Evolutionary conservation across 2,113 vertebrate genomes (phyloP), one percentile per base, ranked within the genome.

Genomic region (Sinocyclocheilus rhinocerous): DNA sequence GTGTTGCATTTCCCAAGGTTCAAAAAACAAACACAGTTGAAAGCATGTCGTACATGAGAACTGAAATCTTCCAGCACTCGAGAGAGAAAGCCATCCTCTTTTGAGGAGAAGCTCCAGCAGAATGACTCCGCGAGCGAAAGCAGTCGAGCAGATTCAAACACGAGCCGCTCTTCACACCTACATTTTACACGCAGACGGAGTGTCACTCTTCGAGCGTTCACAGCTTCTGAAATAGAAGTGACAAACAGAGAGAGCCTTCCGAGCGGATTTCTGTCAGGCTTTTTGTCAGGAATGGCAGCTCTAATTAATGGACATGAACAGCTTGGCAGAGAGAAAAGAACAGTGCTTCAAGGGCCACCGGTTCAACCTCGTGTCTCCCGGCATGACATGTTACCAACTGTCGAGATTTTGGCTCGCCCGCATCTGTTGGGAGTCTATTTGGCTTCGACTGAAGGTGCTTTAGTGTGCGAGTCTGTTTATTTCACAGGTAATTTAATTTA

Each of bases 191-290:
- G 79, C 12, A 86, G 16, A 36, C 48, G 39, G 22, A 80, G 63
- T 50, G 70, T 91, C 93, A 92, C 91, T 90, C 90, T 84, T 90
- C 75, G 33, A 84, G 84, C 88, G 90, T 93, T 93, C 90, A 89
- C 91, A 93, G 92, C 61, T 92, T 92, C 86, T 88, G 42, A 88
- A 90, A 93, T 75, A 84, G 84, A 90, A 88, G 90, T 92, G 92
- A 94, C 90, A 91, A 92, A 91, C 87, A 88, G 80, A 52, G 55
- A 92, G 90, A 92, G 90, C 91, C 90, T 90, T 93, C 92, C 90
- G 83, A 90, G 88, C 90, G 45, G 39, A 84, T 91, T 90, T 92
- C 86, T 91, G 90, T 92, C 90, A 89, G 85, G 87, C 87, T 90
- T 93, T 91, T 89, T 91, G 90, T 92, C 92, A 91, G 63, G 82